Evolutionary conservation across 2,888 invertebrate species (phyloP).

Genomic region (Drosophila mercatorum): DNA sequence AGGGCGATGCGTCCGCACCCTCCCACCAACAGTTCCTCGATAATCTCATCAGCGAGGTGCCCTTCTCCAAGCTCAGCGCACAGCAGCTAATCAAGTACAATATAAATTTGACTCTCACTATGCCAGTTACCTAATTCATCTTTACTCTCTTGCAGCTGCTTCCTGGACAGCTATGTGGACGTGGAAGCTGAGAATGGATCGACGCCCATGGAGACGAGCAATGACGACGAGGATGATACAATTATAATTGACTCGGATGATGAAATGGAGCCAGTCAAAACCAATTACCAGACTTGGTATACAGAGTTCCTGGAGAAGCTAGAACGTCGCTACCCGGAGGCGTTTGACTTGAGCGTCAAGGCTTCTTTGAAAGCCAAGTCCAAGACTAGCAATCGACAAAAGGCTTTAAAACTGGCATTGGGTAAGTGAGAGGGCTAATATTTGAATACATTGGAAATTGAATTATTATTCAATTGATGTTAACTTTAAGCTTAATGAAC

Average conservation of each 20-base stretch:
- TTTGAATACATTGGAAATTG: too few relatives aligned
- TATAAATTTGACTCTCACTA: too few relatives aligned
- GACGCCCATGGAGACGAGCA: constrained; percentile 9
- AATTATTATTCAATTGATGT: too few relatives aligned
- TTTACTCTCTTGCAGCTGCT: constrained; percentile 83
- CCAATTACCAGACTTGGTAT: constrained; percentile 86
- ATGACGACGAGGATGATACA: constrained; percentile 76
- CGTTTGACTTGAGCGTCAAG: constrained; percentile 89
- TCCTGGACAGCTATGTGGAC: constrained; percentile 84
- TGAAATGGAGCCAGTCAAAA: constrained; percentile 52
- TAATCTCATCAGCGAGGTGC: constrained; percentile 87
- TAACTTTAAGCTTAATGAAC: too few relatives aligned
- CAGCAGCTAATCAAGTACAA: constrained; percentile 86
- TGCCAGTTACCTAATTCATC: background rate
- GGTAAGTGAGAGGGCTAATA: constrained; percentile 54
- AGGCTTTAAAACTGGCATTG: constrained; percentile 84
- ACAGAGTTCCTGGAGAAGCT: constrained; percentile 86
- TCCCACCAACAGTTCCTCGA: constrained; percentile 86
- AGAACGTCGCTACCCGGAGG: constrained; percentile 89
- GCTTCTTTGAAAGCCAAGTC: constrained; percentile 85
- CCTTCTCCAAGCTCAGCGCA: constrained; percentile 86
- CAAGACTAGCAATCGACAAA: constrained; percentile 69
- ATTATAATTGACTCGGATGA: constrained; percentile 82
- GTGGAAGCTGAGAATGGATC: background rate
- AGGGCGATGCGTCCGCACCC: constrained; percentile 85